These are phyloP conservation scores for Lydus trimaculatus DNA, from an alignment of 2,888 invertebrate genomes.

Conservation along the genomic window DNA sequence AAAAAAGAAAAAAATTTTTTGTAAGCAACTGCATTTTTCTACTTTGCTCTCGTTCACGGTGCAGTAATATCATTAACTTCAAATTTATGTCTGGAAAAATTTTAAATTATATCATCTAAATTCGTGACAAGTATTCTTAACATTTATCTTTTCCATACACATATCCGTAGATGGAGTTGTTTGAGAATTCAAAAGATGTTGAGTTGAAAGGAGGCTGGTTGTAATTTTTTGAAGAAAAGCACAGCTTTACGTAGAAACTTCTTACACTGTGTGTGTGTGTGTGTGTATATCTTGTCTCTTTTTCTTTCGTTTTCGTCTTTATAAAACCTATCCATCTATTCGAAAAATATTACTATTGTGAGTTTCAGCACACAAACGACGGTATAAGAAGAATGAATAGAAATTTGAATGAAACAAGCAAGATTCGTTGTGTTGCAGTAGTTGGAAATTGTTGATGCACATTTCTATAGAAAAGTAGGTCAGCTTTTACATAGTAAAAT, in stretches of 20 bases:
- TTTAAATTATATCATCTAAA: not conserved
- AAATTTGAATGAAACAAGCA: slow-evolving; percentile 8
- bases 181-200: not conserved
- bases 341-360: slow-evolving; percentile 1
- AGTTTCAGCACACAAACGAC: not conserved
- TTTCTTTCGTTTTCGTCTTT: not conserved
- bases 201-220: not conserved
- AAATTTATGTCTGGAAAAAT: not conserved
- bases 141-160: not conserved
- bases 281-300: not conserved
- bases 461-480: not conserved
- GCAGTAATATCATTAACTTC: not conserved
- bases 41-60: not conserved
- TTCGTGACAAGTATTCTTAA: slow-evolving; percentile 7
- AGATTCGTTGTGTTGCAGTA: not conserved
- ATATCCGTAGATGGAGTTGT: not conserved
- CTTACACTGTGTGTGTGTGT: no score
- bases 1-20: not conserved
- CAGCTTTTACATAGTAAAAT: slow-evolving; percentile 4
- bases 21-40: not conserved
- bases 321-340: not conserved
- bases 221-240: not conserved
- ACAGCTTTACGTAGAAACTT: not conserved
- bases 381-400: not conserved
- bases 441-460: not conserved